Evolutionary conservation across 1,140 invertebrate genomes (phyloP).

Genomic region (Pinna nobilis): DNA sequence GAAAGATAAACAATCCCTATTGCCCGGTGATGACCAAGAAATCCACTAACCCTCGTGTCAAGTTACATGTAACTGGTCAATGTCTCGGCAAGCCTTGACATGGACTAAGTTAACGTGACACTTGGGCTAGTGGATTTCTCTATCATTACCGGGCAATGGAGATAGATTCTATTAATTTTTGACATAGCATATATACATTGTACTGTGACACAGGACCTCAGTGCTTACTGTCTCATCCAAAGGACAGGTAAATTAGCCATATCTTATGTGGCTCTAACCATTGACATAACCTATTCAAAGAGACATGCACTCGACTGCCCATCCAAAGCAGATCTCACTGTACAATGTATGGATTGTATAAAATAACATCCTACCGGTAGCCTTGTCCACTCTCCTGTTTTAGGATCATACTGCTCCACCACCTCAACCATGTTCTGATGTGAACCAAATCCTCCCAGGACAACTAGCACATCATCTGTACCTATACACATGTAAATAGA

Average conservation of each 20-base stretch:
- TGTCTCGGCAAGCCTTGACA: no score
- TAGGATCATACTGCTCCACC: conserved; percentile 70
- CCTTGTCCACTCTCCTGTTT: conserved; percentile 63
- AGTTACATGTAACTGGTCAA: no score
- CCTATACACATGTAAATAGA: conserved; percentile 44
- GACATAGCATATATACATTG: no score
- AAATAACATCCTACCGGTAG: conserved; percentile 57
- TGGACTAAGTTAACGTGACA: no score
- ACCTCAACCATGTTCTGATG: conserved; percentile 69
- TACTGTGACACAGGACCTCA: no score
- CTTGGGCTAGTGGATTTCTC: no score
- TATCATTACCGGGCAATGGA: no score
- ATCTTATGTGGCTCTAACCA: not conserved
- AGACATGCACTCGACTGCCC: not conserved
- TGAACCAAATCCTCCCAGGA: conserved; percentile 69
- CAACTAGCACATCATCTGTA: conserved; percentile 66
- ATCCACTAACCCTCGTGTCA: no score
- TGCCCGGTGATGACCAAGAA: no score
- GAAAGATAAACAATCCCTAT: no score
- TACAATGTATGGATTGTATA: not conserved
- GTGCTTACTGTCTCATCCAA: not conserved
- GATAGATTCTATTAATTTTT: no score
- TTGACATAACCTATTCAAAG: not conserved
- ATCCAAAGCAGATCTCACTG: not conserved
- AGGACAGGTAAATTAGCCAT: not conserved